Conservation (phyloP, 2,888 invertebrate genomes). For the Pyrrhia umbra region DNA sequence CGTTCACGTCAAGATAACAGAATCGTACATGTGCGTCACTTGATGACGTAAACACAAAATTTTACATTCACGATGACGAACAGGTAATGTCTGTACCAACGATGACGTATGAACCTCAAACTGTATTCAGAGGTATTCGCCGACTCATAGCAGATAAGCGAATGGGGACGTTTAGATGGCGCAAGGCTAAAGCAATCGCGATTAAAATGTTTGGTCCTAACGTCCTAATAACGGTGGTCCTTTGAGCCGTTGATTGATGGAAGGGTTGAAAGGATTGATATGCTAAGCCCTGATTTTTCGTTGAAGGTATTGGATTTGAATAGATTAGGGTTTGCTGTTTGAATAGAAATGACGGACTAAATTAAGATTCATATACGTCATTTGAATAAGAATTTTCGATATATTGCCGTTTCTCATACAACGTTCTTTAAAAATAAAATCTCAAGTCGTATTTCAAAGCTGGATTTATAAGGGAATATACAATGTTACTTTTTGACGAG, state of each 20-base stretch:
- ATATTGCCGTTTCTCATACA: not conserved
- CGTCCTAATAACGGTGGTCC: conserved; percentile 21
- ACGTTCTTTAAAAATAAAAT: too few species aligned
- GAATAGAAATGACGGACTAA: conserved; percentile 20
- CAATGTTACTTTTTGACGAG: not conserved
- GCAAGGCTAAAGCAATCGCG: conserved; percentile 47
- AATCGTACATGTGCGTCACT: conserved; percentile 36
- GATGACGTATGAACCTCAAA: conserved; percentile 77
- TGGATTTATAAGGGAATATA: not conserved
- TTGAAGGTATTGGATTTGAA: conserved; percentile 7
- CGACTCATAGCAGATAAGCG: conserved; percentile 81
- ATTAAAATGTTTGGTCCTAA: conserved; percentile 20
- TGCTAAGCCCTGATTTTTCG: conserved; percentile 25
- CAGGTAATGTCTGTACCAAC: conserved; percentile 76
- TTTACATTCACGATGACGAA: conserved; percentile 57
- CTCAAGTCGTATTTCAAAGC: not conserved
- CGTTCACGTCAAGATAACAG: conserved; percentile 41
- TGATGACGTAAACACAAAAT: conserved; percentile 53
- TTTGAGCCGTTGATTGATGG: conserved; percentile 57
- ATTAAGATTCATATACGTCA: not conserved
- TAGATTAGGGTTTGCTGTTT: conserved; percentile 14
- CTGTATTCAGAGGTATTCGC: conserved; percentile 77
- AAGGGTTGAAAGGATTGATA: conserved; percentile 43
- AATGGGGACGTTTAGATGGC: conserved; percentile 69
- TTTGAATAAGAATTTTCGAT: not conserved